A percentile compares a stretch with the other conserved stretches of the same genome.
Evolutionary conservation across 2,888 invertebrate species (phyloP).

Genomic region (Tetramorium bicarinatum): DNA sequence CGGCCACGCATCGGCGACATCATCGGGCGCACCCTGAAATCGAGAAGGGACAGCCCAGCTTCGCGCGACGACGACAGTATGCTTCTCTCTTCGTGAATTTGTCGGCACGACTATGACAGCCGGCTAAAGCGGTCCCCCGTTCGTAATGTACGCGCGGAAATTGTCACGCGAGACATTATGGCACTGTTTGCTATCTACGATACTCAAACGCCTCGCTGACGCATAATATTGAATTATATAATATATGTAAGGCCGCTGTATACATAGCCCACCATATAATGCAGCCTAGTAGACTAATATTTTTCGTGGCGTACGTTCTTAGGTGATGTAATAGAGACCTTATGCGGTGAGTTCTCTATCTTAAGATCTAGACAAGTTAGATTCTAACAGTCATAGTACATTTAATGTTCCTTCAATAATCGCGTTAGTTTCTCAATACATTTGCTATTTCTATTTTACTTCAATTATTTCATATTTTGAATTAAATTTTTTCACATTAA

Average conservation of each 20-base stretch:
- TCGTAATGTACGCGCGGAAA: slow-evolving; percentile 46
- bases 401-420: not conserved
- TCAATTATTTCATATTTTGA: not conserved
- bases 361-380: not conserved
- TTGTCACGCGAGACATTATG: slow-evolving; percentile 28
- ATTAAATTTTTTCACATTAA: not conserved
- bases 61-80: slow-evolving; percentile 42
- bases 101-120: slow-evolving; percentile 2
- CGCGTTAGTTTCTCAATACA: not conserved
- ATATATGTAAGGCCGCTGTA: not conserved
- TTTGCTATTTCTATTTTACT: slow-evolving; percentile 54
- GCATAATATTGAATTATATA: slow-evolving; percentile 40
- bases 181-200: not conserved
- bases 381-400: not conserved
- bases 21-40: slow-evolving; percentile 76
- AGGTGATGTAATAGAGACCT: not conserved
- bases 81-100: slow-evolving; percentile 40
- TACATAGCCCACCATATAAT: not conserved
- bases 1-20: slow-evolving; percentile 51
- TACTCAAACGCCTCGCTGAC: slow-evolving; percentile 16
- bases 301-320: not conserved
- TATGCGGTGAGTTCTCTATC: not conserved
- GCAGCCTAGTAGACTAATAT: slow-evolving; percentile 4
- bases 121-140: slow-evolving; percentile 6
- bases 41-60: slow-evolving; percentile 62